Percentiles rank a stretch among this genome's conserved stretches.
These are phyloP conservation scores for Tapera naevia DNA, from an alignment of 2,797 vertebrate genomes.

Conservation along the genomic window DNA sequence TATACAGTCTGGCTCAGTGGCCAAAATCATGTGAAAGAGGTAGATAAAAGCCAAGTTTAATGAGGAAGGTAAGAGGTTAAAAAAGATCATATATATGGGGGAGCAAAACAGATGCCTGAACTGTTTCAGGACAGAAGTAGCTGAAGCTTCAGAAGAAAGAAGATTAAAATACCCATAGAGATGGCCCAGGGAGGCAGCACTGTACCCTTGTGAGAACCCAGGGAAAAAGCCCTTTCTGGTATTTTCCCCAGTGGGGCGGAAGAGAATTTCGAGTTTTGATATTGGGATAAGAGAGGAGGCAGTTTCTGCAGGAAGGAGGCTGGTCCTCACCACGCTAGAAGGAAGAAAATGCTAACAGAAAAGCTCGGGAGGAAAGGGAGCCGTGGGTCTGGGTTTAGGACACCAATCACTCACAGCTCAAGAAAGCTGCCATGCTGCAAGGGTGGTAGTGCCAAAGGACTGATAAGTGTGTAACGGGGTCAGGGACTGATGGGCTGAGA, in stretches of 20 bases:
- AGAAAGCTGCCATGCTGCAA: background rate
- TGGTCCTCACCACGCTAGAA: background rate
- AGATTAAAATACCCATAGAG: background rate
- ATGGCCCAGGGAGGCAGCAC: background rate
- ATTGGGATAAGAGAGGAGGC: background rate
- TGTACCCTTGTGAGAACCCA: background rate
- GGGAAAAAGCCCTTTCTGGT: background rate
- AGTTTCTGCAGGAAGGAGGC: background rate
- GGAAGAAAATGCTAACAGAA: background rate
- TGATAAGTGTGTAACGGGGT: background rate
- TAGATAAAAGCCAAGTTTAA: background rate
- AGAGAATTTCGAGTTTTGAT: background rate
- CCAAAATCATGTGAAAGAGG: background rate
- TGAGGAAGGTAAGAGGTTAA: background rate
- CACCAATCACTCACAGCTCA: background rate
- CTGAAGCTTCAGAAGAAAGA: background rate
- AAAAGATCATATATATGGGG: background rate
- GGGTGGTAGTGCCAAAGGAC: background rate
- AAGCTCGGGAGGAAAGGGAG: background rate
- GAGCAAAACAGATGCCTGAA: background rate
- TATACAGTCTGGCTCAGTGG: background rate
- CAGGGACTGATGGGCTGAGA: background rate
- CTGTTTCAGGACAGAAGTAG: background rate
- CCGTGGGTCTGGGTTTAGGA: rapidly evolving
- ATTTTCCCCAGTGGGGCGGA: background rate